Percentiles rank a stretch among this genome's conserved stretches.
phyloP scores from a whole-genome alignment of 2,797 vertebrate genomes.

The Pantherophis vulpinus region DNA sequence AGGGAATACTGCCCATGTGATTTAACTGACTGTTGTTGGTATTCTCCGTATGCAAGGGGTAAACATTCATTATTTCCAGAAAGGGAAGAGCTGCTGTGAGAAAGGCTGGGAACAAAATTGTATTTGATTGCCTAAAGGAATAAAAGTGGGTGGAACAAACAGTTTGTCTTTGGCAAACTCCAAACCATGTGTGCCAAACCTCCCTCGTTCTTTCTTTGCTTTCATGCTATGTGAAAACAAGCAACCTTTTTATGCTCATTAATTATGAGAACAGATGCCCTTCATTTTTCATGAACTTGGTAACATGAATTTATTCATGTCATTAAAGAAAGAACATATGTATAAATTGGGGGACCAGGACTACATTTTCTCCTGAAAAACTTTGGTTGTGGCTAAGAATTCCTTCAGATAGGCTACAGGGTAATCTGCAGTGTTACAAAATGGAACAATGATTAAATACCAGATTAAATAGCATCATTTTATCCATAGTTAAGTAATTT shows the following conservation, averaged over 20 bases:
- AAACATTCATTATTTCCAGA: slow-evolving; percentile 18
- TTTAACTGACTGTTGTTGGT: background rate
- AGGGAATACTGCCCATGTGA: slow-evolving; percentile 11
- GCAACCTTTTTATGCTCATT: background rate
- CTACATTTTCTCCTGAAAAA: background rate
- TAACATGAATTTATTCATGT: background rate
- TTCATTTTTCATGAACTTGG: background rate
- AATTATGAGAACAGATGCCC: background rate
- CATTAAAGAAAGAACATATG: background rate
- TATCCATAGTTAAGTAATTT: background rate
- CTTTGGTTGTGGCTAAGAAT: background rate
- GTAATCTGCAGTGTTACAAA: background rate
- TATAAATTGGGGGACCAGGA: background rate
- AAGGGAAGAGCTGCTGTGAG: background rate
- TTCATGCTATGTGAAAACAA: background rate
- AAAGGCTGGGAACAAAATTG: background rate
- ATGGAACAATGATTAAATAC: background rate
- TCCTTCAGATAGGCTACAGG: background rate
- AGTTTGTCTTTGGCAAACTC: background rate
- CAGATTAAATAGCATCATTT: background rate
- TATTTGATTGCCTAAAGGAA: background rate
- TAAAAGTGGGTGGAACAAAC: background rate
- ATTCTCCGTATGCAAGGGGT: background rate
- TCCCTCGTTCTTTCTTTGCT: background rate
- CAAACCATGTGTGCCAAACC: background rate